A percentile compares a stretch with the other conserved stretches of the same genome.
These are phyloP conservation scores for Trinorchestia longiramus DNA, from an alignment of 1,140 invertebrate genomes.

Conservation along the genomic window DNA sequence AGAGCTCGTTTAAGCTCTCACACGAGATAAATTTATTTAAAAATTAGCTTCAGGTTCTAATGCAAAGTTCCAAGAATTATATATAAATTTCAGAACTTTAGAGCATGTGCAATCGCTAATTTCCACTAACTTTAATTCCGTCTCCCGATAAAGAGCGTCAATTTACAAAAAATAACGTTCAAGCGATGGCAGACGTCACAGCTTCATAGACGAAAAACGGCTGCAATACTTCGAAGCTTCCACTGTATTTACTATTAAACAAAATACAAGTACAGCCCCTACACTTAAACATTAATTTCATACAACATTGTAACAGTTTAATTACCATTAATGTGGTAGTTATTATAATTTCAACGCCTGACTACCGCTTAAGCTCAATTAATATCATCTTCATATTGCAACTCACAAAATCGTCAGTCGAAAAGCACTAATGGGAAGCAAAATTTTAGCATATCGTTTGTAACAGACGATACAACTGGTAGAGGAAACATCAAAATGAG, in stretches of 20 bases:
- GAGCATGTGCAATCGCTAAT: not conserved
- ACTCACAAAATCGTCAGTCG: not conserved
- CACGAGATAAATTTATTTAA: not conserved
- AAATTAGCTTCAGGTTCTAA: not conserved
- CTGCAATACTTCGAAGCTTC: not conserved
- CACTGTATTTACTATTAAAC: too few relatives aligned
- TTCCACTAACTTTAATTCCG: not conserved
- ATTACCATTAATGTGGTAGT: not conserved
- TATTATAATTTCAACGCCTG: too few relatives aligned
- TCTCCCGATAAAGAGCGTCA: not conserved
- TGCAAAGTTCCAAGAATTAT: not conserved
- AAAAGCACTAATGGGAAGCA: not conserved
- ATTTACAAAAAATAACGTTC: not conserved
- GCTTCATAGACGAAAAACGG: not conserved
- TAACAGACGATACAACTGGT: too few relatives aligned
- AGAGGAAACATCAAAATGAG: too few relatives aligned
- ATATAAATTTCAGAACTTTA: not conserved
- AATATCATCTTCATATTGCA: not conserved
- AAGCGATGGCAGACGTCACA: not conserved
- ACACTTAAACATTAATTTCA: too few relatives aligned
- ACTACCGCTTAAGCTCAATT: not conserved
- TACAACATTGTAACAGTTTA: not conserved
- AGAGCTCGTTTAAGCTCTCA: not conserved
- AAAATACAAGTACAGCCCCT: too few relatives aligned
- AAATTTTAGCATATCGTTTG: too few relatives aligned